phyloP scores from a whole-genome alignment of 2,888 invertebrate genomes.

The Tryphoninae sp. region DNA sequence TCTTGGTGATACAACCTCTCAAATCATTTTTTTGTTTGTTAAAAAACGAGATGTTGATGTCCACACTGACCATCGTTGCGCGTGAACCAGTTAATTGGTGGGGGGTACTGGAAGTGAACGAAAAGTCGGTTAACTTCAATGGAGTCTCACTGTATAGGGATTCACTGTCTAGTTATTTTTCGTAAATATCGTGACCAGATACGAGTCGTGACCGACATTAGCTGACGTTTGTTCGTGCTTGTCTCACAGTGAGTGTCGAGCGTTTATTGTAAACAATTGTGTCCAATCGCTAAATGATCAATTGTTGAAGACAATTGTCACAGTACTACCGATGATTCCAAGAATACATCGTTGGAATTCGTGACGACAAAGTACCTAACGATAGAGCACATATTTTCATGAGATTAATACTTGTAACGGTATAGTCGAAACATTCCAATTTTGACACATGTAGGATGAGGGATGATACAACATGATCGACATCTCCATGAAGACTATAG shows the following conservation, averaged over 20 bases:
- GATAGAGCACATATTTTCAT: constrained; percentile 10
- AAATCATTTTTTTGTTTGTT: too few relatives aligned
- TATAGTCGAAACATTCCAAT: background rate
- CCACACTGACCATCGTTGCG: too few relatives aligned
- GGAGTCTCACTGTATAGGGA: too few relatives aligned
- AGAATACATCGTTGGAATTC: background rate
- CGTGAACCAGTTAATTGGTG: too few relatives aligned
- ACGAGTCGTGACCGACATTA: background rate
- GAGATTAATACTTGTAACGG: background rate
- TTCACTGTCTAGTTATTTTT: too few relatives aligned
- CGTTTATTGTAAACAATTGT: constrained; percentile 1
- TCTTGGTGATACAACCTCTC: too few relatives aligned
- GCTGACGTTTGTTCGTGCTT: background rate
- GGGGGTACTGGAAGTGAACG: too few relatives aligned
- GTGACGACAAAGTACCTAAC: background rate
- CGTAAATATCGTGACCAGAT: too few relatives aligned
- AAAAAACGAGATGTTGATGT: too few relatives aligned
- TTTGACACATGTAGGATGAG: constrained; percentile 22
- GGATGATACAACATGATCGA: constrained; percentile 43
- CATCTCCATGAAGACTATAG: constrained; percentile 46
- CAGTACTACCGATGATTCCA: background rate
- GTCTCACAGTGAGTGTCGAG: background rate
- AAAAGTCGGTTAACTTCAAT: too few relatives aligned
- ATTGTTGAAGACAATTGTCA: background rate
- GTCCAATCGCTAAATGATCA: background rate